These are phyloP conservation scores for Gnathonemus longibarbis DNA, from an alignment of 2,113 vertebrate genomes.

Conservation along the genomic window DNA sequence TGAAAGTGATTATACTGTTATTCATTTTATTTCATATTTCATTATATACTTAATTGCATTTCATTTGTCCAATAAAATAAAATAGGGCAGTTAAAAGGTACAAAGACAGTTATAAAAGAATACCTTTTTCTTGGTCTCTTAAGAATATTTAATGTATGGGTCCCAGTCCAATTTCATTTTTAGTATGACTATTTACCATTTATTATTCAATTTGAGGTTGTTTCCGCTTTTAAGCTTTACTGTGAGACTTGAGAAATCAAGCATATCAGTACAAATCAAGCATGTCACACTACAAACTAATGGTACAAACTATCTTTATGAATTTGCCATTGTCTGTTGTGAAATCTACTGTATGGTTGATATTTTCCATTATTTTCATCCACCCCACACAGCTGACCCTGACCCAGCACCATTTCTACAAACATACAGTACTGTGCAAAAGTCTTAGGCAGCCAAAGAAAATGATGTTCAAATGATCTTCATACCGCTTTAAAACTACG, in stretches of 20 bases:
- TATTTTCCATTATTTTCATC: not conserved
- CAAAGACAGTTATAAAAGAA: not conserved
- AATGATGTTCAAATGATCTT: not conserved
- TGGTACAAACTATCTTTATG: not conserved
- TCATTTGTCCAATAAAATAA: not conserved
- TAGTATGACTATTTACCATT: not conserved
- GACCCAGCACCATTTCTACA: not conserved
- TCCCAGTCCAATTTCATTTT: not conserved
- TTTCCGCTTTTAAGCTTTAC: not conserved
- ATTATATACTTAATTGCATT: not conserved
- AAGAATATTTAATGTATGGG: not conserved
- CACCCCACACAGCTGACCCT: not conserved
- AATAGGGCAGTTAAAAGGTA: not conserved
- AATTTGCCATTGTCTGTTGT: slow-evolving; percentile 56
- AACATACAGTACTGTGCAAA: not conserved
- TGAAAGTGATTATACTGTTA: not conserved
- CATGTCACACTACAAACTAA: not conserved
- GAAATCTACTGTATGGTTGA: slow-evolving; percentile 62
- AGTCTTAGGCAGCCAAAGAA: not conserved
- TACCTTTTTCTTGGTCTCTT: not conserved
- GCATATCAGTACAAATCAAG: not conserved
- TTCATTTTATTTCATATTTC: not conserved
- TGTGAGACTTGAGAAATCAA: not conserved
- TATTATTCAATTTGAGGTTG: not conserved
- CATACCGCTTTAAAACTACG: not conserved